Evolutionary conservation across 2,797 vertebrate genomes (phyloP).

Genomic region (Spinus pinus): DNA sequence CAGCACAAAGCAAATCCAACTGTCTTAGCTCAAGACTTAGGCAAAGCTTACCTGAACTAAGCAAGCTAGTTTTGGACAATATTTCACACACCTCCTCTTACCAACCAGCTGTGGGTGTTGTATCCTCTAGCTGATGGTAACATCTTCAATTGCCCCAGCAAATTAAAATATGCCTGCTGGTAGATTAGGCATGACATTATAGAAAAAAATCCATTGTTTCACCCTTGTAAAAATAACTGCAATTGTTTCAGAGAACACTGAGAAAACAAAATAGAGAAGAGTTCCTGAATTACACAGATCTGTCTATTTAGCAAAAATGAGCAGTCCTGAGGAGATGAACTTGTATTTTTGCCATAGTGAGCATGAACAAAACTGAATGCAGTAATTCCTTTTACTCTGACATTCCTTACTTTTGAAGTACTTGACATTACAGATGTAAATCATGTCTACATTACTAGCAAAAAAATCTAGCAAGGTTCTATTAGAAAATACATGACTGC

Average conservation of each 20-base stretch:
- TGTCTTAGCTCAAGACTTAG: background rate
- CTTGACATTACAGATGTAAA: background rate
- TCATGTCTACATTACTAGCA: background rate
- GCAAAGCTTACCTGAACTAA: background rate
- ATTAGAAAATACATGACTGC: background rate
- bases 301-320: background rate
- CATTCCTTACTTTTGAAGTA: background rate
- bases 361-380: background rate
- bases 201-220: background rate
- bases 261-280: background rate
- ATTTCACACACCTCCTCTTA: background rate
- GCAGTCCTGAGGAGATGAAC: background rate
- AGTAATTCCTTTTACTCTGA: background rate
- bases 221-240: background rate
- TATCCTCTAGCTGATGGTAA: background rate
- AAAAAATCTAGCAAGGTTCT: background rate
- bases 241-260: background rate
- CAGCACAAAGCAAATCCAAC: background rate
- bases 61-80: background rate
- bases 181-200: background rate
- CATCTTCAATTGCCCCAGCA: background rate
- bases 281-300: background rate
- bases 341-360: rapidly evolving
- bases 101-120: background rate
- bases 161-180: background rate